These are phyloP conservation scores for Xiphorhynchus elegans DNA, from an alignment of 2,113 vertebrate species.

Conservation along the genomic window DNA sequence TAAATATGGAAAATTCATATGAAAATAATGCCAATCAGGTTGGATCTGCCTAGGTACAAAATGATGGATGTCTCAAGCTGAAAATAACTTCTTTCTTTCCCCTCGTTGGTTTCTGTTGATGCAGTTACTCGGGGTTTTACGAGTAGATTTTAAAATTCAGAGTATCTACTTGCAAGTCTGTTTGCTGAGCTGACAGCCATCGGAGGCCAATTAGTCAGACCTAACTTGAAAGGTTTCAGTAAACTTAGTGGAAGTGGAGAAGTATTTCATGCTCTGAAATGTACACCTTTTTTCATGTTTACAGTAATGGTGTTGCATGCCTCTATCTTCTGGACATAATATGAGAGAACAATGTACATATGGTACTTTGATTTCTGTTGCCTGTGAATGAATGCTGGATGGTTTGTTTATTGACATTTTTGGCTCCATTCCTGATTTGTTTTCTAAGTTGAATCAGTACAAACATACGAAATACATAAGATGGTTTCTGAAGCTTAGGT, in stretches of 20 bases:
- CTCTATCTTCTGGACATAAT: background rate
- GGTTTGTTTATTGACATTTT: background rate
- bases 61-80: background rate
- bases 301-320: constrained; percentile 6
- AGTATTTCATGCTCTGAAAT: background rate
- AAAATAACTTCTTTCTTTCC: background rate
- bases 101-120: background rate
- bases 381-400: background rate
- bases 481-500: background rate
- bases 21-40: background rate
- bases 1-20: background rate
- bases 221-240: background rate
- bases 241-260: background rate
- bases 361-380: background rate
- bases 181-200: background rate
- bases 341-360: background rate
- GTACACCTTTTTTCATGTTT: background rate
- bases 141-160: background rate
- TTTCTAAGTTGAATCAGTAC: background rate
- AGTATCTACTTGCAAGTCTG: background rate
- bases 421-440: background rate
- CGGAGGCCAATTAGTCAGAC: background rate
- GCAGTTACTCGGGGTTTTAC: background rate
- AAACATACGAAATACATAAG: background rate
- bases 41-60: background rate